phyloP scores from a whole-genome alignment of 2,113 vertebrate genomes.

The Laticauda laticaudata region DNA sequence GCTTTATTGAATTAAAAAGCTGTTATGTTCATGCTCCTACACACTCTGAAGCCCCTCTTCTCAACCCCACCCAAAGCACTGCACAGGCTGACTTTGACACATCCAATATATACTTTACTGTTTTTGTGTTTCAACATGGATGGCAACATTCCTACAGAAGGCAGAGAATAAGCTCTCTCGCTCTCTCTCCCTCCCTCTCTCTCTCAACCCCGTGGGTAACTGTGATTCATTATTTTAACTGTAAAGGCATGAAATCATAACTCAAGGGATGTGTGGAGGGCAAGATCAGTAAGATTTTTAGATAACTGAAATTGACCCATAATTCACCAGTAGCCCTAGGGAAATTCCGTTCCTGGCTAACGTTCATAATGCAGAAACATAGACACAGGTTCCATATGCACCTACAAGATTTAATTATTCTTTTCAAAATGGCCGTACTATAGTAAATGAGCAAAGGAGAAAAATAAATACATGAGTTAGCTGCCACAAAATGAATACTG shows the following conservation, averaged over 20 bases:
- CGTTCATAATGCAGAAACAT: constrained; percentile 37
- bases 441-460: neutral
- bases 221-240: constrained; percentile 44
- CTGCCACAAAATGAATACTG: neutral
- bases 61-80: neutral
- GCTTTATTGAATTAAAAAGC: neutral
- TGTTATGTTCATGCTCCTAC: neutral
- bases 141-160: neutral
- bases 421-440: constrained; percentile 13
- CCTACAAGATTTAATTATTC: constrained; percentile 42
- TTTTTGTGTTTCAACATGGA: neutral
- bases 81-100: neutral
- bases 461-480: neutral
- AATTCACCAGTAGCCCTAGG: constrained; percentile 49
- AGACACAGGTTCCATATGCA: neutral
- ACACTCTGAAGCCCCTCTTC: neutral
- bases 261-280: constrained; percentile 41
- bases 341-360: constrained; percentile 42
- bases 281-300: constrained; percentile 37
- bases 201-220: constrained; percentile 21
- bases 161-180: neutral
- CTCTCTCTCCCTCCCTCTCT: neutral
- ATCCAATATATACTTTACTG: constrained; percentile 1
- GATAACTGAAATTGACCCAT: constrained; percentile 52
- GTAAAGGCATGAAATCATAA: constrained; percentile 44